A percentile compares a stretch with the other conserved stretches of the same genome.
Evolutionary conservation across 1,140 invertebrate genomes (phyloP).

Genomic region (Lepidurus packardi): DNA sequence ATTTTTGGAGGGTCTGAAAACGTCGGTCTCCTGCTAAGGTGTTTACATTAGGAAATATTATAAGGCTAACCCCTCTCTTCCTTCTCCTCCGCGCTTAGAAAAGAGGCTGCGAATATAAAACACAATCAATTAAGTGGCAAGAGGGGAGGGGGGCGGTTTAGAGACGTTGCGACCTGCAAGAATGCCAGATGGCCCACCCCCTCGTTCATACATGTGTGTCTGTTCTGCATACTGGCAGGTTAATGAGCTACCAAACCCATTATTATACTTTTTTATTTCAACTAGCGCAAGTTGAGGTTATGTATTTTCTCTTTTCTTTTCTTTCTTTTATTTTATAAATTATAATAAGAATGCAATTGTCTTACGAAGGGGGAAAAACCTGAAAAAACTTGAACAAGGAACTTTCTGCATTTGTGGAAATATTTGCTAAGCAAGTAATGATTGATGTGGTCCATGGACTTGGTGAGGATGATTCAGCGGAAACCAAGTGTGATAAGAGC

Average conservation of each 20-base stretch:
- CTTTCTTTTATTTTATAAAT: too few relatives aligned
- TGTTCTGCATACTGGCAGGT: not conserved
- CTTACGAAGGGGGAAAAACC: not conserved
- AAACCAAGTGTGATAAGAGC: not conserved
- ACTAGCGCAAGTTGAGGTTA: too few relatives aligned
- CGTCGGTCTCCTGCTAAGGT: constrained; percentile 13
- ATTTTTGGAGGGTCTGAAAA: not conserved
- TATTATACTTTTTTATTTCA: too few relatives aligned
- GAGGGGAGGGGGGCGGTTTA: not conserved
- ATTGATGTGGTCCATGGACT: not conserved
- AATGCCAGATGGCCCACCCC: not conserved
- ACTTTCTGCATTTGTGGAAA: not conserved
- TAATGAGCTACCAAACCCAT: not conserved
- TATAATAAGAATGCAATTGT: not conserved
- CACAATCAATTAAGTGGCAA: constrained; percentile 11
- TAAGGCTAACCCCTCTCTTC: not conserved
- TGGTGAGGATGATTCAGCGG: constrained; percentile 3
- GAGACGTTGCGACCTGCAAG: not conserved
- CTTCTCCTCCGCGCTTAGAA: not conserved
- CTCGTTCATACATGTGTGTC: not conserved
- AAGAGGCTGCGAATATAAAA: not conserved
- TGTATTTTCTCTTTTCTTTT: too few relatives aligned
- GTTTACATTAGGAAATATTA: constrained; percentile 16
- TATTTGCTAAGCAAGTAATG: not conserved
- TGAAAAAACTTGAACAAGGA: not conserved